These are phyloP conservation scores for Camponotus pennsylvanicus DNA, from an alignment of 1,140 invertebrate genomes.

Conservation along the genomic window DNA sequence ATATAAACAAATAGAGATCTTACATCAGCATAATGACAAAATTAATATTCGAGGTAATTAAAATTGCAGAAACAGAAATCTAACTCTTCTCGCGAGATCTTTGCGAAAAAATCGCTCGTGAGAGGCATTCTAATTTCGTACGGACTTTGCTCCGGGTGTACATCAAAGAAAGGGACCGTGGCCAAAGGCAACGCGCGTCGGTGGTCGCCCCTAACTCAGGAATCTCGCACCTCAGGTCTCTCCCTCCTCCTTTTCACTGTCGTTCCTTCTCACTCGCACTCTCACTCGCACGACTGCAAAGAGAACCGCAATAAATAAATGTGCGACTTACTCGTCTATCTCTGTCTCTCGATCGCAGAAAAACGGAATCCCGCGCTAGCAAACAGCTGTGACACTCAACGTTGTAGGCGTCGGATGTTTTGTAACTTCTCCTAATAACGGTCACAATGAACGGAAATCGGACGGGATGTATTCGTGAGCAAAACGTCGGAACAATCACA, in stretches of 20 bases:
- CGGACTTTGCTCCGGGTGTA: background rate
- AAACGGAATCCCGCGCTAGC: background rate
- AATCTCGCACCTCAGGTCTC: conserved; percentile 8
- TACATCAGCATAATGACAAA: background rate
- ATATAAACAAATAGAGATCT: background rate
- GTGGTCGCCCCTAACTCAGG: conserved; percentile 21
- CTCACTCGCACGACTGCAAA: background rate
- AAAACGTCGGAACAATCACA: background rate
- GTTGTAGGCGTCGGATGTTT: conserved; percentile 20
- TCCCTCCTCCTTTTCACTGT: conserved; percentile 15
- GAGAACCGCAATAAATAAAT: background rate
- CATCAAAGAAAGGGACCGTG: conserved; percentile 12
- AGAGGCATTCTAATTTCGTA: background rate
- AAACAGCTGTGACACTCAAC: conserved; percentile 29
- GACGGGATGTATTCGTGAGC: background rate
- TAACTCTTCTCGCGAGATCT: background rate
- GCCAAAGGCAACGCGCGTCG: conserved; percentile 10
- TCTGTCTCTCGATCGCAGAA: background rate
- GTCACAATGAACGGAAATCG: conserved; percentile 44
- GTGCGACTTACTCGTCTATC: conserved; percentile 39
- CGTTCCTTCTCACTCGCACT: conserved; percentile 14
- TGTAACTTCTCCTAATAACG: conserved; percentile 41
- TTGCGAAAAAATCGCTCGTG: background rate
- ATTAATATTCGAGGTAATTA: background rate
- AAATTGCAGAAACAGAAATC: background rate